Base-by-base conservation (phyloP, 1,140 invertebrate genomes). In the Batillaria attramentaria region DNA sequence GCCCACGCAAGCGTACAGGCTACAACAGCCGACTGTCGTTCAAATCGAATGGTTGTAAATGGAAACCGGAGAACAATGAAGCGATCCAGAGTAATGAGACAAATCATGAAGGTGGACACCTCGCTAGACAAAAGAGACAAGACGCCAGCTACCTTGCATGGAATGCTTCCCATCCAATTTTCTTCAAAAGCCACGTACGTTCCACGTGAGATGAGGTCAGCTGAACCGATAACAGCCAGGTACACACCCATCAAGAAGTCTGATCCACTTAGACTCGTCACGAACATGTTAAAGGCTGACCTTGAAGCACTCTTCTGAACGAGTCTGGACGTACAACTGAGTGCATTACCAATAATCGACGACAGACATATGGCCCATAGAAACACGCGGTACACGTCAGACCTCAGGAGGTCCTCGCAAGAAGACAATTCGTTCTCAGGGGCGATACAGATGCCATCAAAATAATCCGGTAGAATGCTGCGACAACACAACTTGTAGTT, bases 211-310 rank as follows among this genome's bases (percentile, higher is more conserved):
- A 76, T 35, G 5, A 70, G 60, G 65, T 89, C 87, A 16, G 83
- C 84, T 2, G 79, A 35, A 20, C 83, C 87, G 28, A 89, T 87
- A 20, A 89, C 84, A 1, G 84, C 62, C 68, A 89, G 69, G 66
- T 89, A 89, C 3, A 87, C 37, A 3, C 87, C 87, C 87, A 88
- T 89, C 6, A 86, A 68, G 28, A 88, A 81, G 66, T 89, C 87
- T 46, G 86, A 81, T 10, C 84, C 24, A 31, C 80, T 79, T 8
- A 89, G 76, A 76, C 85, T 87, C 10, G 84, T 77, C 28, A 87
- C 80, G 16, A 85, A 84, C 4, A 80, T 65, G 2, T 77, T 78
- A n/a, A 83, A 81, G 6, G 41, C 70, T n/a, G n/a, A n/a, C n/a
- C n/a, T n/a, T n/a, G n/a, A n/a, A n/a, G n/a, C n/a, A n/a, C n/a